Base-by-base conservation (phyloP, 2,888 invertebrate species). In the Amphipoea oculea region DNA sequence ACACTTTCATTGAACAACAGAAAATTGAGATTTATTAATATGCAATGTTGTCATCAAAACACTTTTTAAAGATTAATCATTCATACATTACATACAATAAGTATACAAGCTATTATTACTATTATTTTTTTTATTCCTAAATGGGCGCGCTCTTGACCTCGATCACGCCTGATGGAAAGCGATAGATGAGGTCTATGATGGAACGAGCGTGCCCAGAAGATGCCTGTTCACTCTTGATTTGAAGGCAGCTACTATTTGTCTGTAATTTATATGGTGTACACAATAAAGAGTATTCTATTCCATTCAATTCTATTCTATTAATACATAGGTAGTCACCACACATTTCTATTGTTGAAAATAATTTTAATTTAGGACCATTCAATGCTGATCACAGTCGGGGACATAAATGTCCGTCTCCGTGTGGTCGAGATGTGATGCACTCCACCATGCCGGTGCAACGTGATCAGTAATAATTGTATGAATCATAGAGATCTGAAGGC, bases 401-500 rank as follows among this genome's bases (percentile, higher is more conserved):
- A 76, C 73, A 78, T 71, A 65, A 71, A 73, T 40, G 40, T 48
- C 69, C 1, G 70, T 57, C 65, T 70, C 40, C 65, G 71, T 62
- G 71, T 69, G 75, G 51, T 60, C 51, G 12, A 36, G 63, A 70
- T 54, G 36, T 40, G 62, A 40, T 54, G 42, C 40, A 57, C 65
- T 63, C 20, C 9, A 48, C 42, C 77, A 65, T 60, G 60, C 62
- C 36, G n/a, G 11, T 5, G 12, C 45, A 17, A 51, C 36, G 66
- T 69, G 68, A 75, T 77, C 42, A 40, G 29, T 57, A 29, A 62
- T 57, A 29, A 62, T 63, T 67, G 12, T n/a, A 54, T 81, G 68
- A 84, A 62, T 81, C 69, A 76, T 23, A 42, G 7, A 73, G 62
- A 60, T 67, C 62, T n/a, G n/a, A n/a, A n/a, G n/a, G n/a, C n/a